Evolutionary conservation across 2,888 invertebrate species (phyloP).

Genomic region (Megamerina dolium): DNA sequence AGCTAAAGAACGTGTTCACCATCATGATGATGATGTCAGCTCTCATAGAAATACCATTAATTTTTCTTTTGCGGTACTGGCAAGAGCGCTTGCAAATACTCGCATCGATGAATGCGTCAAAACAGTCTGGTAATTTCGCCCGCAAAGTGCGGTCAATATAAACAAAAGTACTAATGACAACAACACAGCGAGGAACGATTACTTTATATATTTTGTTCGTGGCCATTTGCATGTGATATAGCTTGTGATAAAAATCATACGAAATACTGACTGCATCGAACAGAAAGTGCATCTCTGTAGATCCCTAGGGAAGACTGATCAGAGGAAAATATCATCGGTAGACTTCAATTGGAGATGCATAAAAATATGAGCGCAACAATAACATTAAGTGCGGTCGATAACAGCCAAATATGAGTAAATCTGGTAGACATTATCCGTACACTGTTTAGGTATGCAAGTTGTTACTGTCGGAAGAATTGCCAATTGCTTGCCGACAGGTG

Average conservation of each 20-base stretch:
- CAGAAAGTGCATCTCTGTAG: constrained; percentile 84
- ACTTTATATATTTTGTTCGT: constrained; percentile 48
- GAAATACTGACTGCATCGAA: constrained; percentile 94
- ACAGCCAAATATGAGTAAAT: constrained; percentile 52
- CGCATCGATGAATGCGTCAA: constrained; percentile 73
- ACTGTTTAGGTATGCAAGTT: constrained; percentile 58
- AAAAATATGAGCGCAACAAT: constrained; percentile 59
- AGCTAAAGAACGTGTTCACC: constrained; percentile 66
- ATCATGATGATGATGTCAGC: constrained; percentile 56
- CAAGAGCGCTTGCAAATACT: constrained; percentile 59
- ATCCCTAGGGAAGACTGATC: constrained; percentile 69
- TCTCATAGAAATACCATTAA: constrained; percentile 51
- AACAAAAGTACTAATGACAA: constrained; percentile 88
- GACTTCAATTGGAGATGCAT: constrained; percentile 70
- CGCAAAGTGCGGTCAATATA: constrained; percentile 73
- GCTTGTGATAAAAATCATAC: constrained; percentile 80
- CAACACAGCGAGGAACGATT: constrained; percentile 87
- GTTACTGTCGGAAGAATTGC: too few relatives aligned
- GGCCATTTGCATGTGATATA: constrained; percentile 62
- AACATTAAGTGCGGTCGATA: constrained; percentile 54
- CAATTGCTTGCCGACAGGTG: too few relatives aligned
- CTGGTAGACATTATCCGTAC: constrained; percentile 26
- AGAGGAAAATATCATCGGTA: constrained; percentile 60
- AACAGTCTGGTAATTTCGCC: constrained; percentile 58
- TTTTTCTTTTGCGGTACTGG: constrained; percentile 53